Evolutionary conservation across 2,888 invertebrate genomes (phyloP).

Genomic region (Perdita meconis): DNA sequence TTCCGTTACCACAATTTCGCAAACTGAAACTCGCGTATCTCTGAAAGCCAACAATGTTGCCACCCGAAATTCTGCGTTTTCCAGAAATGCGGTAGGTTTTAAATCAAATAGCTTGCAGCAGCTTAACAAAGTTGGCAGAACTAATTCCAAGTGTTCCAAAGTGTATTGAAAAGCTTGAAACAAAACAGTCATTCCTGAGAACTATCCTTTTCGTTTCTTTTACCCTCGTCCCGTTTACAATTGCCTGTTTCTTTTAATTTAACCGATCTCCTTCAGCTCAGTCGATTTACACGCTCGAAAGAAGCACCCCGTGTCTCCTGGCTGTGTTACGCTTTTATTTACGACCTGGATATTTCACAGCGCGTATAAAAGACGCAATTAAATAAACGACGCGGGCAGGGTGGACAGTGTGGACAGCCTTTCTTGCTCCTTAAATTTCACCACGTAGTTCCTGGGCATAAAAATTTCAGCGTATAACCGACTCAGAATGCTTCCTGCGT

Average conservation of each 20-base stretch:
- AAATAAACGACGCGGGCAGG: constrained; percentile 18
- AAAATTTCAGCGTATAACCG: constrained; percentile 19
- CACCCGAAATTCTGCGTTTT: no score
- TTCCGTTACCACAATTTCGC: no score
- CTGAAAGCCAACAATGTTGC: no score
- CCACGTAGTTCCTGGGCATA: neutral
- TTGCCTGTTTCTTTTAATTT: neutral
- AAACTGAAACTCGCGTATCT: no score
- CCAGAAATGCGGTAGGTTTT: no score
- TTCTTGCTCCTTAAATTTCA: constrained; percentile 1
- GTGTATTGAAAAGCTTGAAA: no score
- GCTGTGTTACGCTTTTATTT: constrained; percentile 8
- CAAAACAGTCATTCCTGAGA: no score
- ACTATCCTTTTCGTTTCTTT: no score
- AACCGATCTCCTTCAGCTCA: no score
- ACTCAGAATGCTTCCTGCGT: constrained; percentile 14
- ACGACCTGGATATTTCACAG: neutral
- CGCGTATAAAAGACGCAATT: constrained; percentile 3
- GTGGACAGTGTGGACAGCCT: neutral
- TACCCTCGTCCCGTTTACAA: neutral
- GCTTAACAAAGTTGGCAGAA: no score
- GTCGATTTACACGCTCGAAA: neutral
- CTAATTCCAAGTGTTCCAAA: no score
- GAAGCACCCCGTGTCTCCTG: neutral
- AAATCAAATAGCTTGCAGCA: no score